phyloP scores from a whole-genome alignment of 2,113 vertebrate species.

The Haplotaxodon microlepis region DNA sequence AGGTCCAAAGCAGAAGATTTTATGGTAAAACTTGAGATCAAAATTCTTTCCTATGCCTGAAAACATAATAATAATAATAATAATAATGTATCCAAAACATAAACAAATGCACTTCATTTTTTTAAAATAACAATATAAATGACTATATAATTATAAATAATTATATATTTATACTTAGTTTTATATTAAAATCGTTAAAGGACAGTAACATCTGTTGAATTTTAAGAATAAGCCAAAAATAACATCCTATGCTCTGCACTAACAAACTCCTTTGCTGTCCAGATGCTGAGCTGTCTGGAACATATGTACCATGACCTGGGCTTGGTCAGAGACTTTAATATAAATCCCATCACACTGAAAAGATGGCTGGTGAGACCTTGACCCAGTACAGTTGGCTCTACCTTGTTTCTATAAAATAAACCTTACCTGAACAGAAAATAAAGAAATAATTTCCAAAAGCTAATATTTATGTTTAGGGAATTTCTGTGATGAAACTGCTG shows the following conservation, averaged over 20 bases:
- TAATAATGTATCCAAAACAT: neutral
- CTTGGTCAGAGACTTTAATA: conserved; percentile 84
- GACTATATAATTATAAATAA: neutral
- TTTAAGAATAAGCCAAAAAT: neutral
- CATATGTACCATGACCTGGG: conserved; percentile 94
- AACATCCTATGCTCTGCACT: neutral
- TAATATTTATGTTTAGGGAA: neutral
- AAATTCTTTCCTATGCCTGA: neutral
- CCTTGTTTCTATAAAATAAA: neutral
- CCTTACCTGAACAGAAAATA: neutral
- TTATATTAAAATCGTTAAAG: neutral
- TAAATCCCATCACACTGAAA: conserved; percentile 87
- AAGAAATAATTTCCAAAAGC: neutral
- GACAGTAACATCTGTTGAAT: neutral
- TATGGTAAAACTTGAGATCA: neutral
- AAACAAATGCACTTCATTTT: neutral
- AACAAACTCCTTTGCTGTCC: neutral
- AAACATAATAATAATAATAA: neutral
- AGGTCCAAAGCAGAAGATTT: neutral
- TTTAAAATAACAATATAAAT: neutral
- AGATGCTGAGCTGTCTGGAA: conserved; percentile 96
- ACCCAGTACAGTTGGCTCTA: neutral
- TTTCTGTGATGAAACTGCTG: neutral
- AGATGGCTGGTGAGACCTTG: conserved; percentile 82
- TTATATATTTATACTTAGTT: neutral